A percentile compares a stretch with the other conserved stretches of the same genome.
phyloP scores from a whole-genome alignment of 2,888 invertebrate genomes.

The Aphodius granarius region DNA sequence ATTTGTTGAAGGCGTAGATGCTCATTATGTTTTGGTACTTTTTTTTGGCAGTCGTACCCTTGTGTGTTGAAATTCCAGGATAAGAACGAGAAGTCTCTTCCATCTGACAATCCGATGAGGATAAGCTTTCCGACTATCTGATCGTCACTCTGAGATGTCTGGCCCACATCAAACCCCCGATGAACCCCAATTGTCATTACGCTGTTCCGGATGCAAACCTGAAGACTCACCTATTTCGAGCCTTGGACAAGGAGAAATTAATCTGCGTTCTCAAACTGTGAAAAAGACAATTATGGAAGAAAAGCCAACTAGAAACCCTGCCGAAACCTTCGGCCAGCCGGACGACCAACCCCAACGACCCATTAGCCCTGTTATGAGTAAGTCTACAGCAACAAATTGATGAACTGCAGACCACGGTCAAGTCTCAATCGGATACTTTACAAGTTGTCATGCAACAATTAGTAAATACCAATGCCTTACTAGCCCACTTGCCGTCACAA shows the following conservation, averaged over 20 bases:
- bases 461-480: background rate
- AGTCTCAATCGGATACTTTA: background rate
- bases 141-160: background rate
- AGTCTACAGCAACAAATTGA: background rate
- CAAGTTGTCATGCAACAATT: background rate
- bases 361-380: background rate
- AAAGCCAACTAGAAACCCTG: background rate
- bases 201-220: background rate
- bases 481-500: background rate
- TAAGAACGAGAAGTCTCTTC: background rate
- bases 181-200: background rate
- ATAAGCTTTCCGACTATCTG: background rate
- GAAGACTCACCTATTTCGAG: background rate
- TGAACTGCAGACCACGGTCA: background rate
- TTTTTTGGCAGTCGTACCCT: background rate
- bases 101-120: background rate
- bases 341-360: background rate
- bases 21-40: background rate
- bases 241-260: background rate
- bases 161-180: background rate
- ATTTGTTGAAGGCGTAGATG: background rate
- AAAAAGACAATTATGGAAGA: too few relatives aligned
- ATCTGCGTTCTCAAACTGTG: too few relatives aligned
- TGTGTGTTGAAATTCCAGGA: background rate
- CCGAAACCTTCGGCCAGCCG: background rate